Evolutionary conservation across 2,113 vertebrate genomes (phyloP).

Genomic region (Spea multiplicata): DNA sequence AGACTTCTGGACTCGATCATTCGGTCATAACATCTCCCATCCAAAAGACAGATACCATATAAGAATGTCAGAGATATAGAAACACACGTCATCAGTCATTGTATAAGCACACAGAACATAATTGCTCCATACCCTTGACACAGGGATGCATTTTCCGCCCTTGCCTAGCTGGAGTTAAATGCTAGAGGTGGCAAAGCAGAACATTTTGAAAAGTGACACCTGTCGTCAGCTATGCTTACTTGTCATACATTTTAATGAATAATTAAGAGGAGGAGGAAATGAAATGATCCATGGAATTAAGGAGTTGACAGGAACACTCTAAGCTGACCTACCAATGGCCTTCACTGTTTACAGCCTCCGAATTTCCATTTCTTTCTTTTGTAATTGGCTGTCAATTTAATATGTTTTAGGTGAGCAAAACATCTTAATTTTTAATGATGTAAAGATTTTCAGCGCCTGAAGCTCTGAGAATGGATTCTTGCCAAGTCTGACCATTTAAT

Average conservation of each 20-base stretch:
- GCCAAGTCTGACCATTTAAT: constrained; percentile 46
- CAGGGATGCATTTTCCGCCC: not conserved
- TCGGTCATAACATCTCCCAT: not conserved
- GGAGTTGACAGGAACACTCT: constrained; percentile 41
- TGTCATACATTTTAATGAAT: constrained; percentile 45
- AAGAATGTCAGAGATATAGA: not conserved
- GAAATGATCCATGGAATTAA: constrained; percentile 40
- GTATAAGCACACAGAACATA: not conserved
- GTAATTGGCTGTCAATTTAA: constrained; percentile 46
- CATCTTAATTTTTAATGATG: constrained; percentile 49
- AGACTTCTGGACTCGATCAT: no score
- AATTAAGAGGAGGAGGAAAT: constrained; percentile 35
- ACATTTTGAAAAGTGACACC: constrained; percentile 35
- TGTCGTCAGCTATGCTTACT: constrained; percentile 23
- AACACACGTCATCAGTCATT: not conserved
- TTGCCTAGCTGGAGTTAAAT: constrained; percentile 7
- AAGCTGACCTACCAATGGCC: constrained; percentile 32
- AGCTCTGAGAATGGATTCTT: constrained; percentile 27
- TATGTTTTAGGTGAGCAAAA: constrained; percentile 48
- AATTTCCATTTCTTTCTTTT: constrained; percentile 25
- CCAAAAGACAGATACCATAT: not conserved
- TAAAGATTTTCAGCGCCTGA: constrained; percentile 40
- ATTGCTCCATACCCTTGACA: not conserved
- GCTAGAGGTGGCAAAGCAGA: constrained; percentile 8
- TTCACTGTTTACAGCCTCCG: constrained; percentile 32